Percentiles rank a stretch among this genome's conserved stretches.
Evolutionary conservation across 2,888 invertebrate genomes (phyloP).

Genomic region (Ophonus ardosiacus): DNA sequence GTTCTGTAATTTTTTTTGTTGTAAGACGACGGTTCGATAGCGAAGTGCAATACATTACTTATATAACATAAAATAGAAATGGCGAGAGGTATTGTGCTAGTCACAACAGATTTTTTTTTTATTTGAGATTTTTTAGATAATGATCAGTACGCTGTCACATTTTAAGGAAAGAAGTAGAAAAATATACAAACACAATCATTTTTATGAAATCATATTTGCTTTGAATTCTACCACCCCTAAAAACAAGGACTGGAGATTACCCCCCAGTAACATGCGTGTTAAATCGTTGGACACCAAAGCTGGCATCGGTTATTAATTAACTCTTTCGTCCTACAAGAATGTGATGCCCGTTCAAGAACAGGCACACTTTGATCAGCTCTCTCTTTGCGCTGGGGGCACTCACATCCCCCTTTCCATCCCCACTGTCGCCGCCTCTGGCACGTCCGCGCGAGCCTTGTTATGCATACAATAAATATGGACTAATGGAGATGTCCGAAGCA

Average conservation of each 20-base stretch:
- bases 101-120: too few species aligned
- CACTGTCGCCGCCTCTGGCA: slow-evolving; percentile 65
- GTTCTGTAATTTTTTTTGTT: too few species aligned
- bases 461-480: slow-evolving; percentile 75
- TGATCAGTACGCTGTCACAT: too few species aligned
- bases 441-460: slow-evolving; percentile 69
- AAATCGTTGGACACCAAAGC: slow-evolving; percentile 5
- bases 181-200: too few species aligned
- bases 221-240: not conserved
- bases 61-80: too few species aligned
- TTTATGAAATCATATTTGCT: too few species aligned
- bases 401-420: slow-evolving; percentile 69
- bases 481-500: slow-evolving; percentile 73
- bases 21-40: too few species aligned
- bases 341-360: slow-evolving; percentile 35
- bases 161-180: too few species aligned
- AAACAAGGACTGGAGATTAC: not conserved
- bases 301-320: slow-evolving; percentile 30
- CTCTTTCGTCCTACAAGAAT: slow-evolving; percentile 9
- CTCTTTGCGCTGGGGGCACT: not conserved
- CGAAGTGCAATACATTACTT: too few species aligned
- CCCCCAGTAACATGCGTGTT: slow-evolving; percentile 12
- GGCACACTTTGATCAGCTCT: slow-evolving; percentile 4
- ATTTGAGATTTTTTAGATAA: too few species aligned
- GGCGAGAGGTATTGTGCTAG: too few species aligned